A percentile compares a stretch with the other conserved stretches of the same genome.
phyloP scores from a whole-genome alignment of 2,113 vertebrate genomes.

The Neopipo cinnamomea region DNA sequence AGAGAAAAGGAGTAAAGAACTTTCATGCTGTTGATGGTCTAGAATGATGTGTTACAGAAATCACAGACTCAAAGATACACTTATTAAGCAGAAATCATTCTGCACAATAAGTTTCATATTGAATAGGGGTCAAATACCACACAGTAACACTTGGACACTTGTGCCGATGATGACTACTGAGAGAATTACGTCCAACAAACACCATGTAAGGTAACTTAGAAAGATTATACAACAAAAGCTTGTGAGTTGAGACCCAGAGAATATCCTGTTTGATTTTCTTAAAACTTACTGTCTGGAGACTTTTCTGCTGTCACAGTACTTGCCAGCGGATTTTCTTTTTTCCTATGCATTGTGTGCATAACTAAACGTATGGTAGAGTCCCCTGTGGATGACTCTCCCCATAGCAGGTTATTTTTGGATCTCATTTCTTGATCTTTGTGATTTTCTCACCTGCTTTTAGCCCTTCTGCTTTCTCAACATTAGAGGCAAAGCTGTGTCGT shows the following conservation, averaged over 20 bases:
- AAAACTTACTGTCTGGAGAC: not conserved
- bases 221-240: not conserved
- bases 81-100: not conserved
- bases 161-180: not conserved
- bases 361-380: not conserved
- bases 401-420: not conserved
- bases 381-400: not conserved
- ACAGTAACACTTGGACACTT: not conserved
- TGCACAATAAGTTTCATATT: not conserved
- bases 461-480: not conserved
- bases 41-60: not conserved
- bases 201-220: not conserved
- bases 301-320: not conserved
- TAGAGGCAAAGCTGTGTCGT: not conserved
- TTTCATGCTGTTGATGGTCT: not conserved
- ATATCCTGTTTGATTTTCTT: not conserved
- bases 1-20: not conserved
- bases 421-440: not conserved
- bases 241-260: not conserved
- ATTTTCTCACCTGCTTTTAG: not conserved
- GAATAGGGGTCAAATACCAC: not conserved
- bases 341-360: not conserved
- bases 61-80: not conserved
- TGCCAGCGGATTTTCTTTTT: not conserved
- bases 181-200: not conserved